These are phyloP conservation scores for Diarsia mendica DNA, from an alignment of 2,888 invertebrate genomes.

Conservation along the genomic window DNA sequence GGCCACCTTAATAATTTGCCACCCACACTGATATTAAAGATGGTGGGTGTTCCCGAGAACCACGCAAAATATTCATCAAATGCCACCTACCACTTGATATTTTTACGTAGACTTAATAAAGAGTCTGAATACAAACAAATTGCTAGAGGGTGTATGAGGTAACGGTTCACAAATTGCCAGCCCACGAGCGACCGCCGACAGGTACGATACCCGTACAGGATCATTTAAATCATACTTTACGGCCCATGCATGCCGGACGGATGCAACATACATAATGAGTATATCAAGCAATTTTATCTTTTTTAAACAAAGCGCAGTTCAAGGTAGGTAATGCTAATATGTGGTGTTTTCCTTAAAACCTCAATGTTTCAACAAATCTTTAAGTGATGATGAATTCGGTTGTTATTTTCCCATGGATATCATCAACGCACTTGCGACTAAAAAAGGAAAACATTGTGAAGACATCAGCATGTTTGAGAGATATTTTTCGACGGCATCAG, in stretches of 20 bases:
- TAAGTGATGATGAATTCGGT: not conserved
- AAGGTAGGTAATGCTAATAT: not conserved
- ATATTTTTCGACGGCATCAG: no score
- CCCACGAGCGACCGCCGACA: constrained; percentile 41
- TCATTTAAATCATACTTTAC: constrained; percentile 49
- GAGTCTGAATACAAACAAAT: constrained; percentile 47
- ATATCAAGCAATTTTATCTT: constrained; percentile 51
- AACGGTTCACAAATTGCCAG: constrained; percentile 43
- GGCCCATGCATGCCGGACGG: constrained; percentile 39
- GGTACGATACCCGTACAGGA: constrained; percentile 37
- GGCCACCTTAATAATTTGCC: constrained; percentile 58
- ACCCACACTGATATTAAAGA: constrained; percentile 62
- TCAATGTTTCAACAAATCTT: not conserved
- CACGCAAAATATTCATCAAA: constrained; percentile 65
- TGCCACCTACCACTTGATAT: constrained; percentile 55
- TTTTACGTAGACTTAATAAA: constrained; percentile 56
- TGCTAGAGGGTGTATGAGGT: constrained; percentile 48
- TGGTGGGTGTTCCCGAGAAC: constrained; percentile 64
- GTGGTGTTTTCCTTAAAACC: constrained; percentile 1
- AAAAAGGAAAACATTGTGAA: no score
- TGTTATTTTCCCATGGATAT: not conserved
- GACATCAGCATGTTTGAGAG: no score
- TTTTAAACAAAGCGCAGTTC: constrained; percentile 20
- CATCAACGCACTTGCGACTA: not conserved
- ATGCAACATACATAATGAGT: constrained; percentile 37